Evolutionary conservation across 2,797 vertebrate species (phyloP).

Genomic region (Sphaeramia orbicularis): DNA sequence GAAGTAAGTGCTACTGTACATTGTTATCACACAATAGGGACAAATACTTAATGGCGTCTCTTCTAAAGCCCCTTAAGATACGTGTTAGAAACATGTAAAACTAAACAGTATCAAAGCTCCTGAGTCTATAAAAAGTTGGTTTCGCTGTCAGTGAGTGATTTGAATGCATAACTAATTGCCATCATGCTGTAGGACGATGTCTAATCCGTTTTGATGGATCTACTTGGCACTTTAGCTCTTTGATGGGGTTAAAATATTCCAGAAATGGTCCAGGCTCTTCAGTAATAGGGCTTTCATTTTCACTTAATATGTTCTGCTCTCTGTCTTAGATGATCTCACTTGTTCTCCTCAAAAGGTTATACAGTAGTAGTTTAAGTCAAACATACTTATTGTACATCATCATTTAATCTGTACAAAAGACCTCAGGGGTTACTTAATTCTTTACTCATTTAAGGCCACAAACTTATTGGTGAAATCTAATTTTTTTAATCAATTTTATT

Average conservation of each 20-base stretch:
- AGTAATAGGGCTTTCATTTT: slow-evolving; percentile 20
- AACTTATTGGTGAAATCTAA: too few species aligned
- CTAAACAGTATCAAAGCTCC: slow-evolving; percentile 11
- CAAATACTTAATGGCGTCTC: too few species aligned
- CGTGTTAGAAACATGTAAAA: neutral
- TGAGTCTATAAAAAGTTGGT: slow-evolving; percentile 12
- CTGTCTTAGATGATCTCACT: slow-evolving; percentile 17
- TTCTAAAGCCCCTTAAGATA: neutral
- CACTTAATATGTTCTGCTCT: slow-evolving; percentile 6
- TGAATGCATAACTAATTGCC: slow-evolving; percentile 42
- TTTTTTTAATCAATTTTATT: too few species aligned
- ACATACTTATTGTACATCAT: neutral
- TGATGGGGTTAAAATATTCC: slow-evolving; percentile 34
- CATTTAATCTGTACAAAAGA: neutral
- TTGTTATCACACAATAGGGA: too few species aligned
- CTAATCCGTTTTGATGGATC: slow-evolving; percentile 31
- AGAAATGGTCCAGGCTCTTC: slow-evolving; percentile 13
- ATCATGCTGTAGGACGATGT: slow-evolving; percentile 22
- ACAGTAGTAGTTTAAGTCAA: slow-evolving; percentile 1
- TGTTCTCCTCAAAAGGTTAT: slow-evolving; percentile 17
- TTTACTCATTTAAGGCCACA: too few species aligned
- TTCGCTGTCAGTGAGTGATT: slow-evolving; percentile 27
- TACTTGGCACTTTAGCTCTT: slow-evolving; percentile 15
- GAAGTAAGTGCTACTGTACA: too few species aligned
- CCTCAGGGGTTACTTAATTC: neutral